Base-by-base conservation (phyloP, 2,888 invertebrate species). In the Odontocolon sp. region DNA sequence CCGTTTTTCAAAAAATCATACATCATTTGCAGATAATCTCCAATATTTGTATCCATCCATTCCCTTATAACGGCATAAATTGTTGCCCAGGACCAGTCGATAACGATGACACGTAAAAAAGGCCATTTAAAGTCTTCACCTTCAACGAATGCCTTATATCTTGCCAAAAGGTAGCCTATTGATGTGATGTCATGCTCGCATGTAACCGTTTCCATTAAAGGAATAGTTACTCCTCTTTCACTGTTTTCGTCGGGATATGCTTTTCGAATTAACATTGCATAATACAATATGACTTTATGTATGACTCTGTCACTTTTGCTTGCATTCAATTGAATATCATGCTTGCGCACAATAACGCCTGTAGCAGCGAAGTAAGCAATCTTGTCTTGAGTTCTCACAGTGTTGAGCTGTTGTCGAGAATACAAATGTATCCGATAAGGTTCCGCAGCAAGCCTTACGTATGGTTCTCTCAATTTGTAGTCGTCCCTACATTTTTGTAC, bases 11-110 rank as follows among this genome's bases (percentile, higher is more conserved):
- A 9, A 18, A 45, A 45, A 21, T 45, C 21, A 9, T 45, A 45
- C 42, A 45, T 45, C 6, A 9, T 45, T 45, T 45, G 42, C 21
- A 45, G 21, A 18, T 45, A 18, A 18, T 16, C 21, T n/a, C 21
- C 18, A 21, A 45, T 45, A 3, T 16, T 45, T 2, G 18, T 45
- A 9, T 45, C 21, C 18, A 45, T 18, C 42, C 42, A 45, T 45
- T 45, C 42, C 16, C 9, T 45, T 45, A 21, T 16, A 8, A 45
- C 21, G 3, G 42, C 42, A 1, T 21, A 21, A 2, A 45, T 45
- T 21, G 42, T 45, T 4, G 42, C 42, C 42, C 42, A 42, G 6
- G 64, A 36, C 9, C 52, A 63, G 36, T 75, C 78, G 18, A 18
- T n/a, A 18, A 45, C 42, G 9, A 45, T 18, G 42, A 18, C 42